Percentiles rank a stretch among this genome's conserved stretches.
Evolutionary conservation across 2,797 vertebrate species (phyloP).

Genomic region (Tauraco hartlaubi): DNA sequence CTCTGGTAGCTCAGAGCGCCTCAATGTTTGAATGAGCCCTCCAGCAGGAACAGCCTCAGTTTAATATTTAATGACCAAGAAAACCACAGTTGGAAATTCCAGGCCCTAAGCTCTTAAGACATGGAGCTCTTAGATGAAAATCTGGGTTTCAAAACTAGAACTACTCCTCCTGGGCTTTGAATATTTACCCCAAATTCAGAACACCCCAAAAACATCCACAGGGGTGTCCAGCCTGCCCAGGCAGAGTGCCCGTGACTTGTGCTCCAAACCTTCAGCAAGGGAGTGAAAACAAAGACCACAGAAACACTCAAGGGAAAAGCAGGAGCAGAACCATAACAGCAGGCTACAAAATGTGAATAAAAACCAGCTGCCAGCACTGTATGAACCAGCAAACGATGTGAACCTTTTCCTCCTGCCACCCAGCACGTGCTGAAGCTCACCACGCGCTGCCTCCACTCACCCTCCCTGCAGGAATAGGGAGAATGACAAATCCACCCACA

Average conservation of each 20-base stretch:
- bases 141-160: not conserved
- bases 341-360: not conserved
- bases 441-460: rapidly evolving
- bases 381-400: not conserved
- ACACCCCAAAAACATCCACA: not conserved
- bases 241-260: rapidly evolving
- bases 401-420: not conserved
- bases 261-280: not conserved
- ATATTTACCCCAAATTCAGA: not conserved
- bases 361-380: not conserved
- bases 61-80: constrained; percentile 44
- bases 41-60: not conserved
- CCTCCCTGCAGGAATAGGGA: not conserved
- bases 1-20: not conserved
- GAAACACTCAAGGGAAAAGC: not conserved
- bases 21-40: not conserved
- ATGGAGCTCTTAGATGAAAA: not conserved
- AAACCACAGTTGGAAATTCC: not conserved
- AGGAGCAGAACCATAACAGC: not conserved
- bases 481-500: not conserved
- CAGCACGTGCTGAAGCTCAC: not conserved
- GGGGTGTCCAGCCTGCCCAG: not conserved
- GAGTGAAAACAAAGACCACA: not conserved
- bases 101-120: not conserved
- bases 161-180: not conserved